These are phyloP conservation scores for Nylanderia fulva DNA, from an alignment of 1,140 invertebrate species.

Conservation along the genomic window DNA sequence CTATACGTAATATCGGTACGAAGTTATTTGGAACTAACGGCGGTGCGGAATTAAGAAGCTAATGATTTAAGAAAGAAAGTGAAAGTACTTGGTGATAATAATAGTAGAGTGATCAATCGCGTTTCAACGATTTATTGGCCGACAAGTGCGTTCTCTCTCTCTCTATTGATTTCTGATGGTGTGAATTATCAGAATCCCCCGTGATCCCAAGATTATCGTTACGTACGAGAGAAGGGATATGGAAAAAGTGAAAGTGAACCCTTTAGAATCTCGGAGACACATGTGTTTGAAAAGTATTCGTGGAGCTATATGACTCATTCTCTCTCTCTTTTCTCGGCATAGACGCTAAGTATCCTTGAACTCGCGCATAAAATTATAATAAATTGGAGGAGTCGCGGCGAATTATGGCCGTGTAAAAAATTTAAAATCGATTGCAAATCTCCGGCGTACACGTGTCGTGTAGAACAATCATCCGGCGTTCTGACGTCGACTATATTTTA, in stretches of 20 bases:
- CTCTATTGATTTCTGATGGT: neutral
- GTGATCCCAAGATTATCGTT: neutral
- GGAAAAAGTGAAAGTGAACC: neutral
- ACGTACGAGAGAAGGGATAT: neutral
- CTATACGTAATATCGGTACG: too few relatives aligned
- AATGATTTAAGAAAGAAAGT: conserved; percentile 14
- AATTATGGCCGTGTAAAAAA: conserved; percentile 13
- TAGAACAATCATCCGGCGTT: neutral
- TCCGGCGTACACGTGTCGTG: conserved; percentile 16
- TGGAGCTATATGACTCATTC: conserved; percentile 26
- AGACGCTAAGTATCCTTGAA: conserved; percentile 32
- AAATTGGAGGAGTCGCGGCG: conserved; percentile 25
- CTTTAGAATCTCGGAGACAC: neutral
- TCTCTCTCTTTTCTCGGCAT: neutral
- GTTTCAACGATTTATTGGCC: neutral
- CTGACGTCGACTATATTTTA: neutral
- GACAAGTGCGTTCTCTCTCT: neutral
- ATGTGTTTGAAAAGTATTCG: neutral
- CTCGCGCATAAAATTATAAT: conserved; percentile 58
- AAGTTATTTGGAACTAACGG: conserved; percentile 5
- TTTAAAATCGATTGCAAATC: conserved; percentile 37
- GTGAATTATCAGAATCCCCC: neutral
- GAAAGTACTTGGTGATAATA: neutral
- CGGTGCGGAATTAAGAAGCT: neutral
- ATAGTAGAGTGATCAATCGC: neutral